These are phyloP conservation scores for Manis pentadactyla DNA, from an alignment of 2,797 vertebrate species.

Conservation along the genomic window DNA sequence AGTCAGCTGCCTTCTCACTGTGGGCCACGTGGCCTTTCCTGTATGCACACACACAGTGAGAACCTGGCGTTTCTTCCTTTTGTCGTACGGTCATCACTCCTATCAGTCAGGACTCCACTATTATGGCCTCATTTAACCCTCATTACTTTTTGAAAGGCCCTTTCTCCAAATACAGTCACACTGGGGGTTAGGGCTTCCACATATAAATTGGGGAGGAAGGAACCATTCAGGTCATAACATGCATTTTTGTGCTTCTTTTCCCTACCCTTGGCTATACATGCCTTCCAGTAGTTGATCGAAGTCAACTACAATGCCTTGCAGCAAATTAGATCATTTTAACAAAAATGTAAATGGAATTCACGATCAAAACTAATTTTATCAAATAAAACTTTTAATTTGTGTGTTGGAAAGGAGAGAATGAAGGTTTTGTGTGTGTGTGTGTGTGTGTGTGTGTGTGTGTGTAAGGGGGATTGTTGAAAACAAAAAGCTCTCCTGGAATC, in stretches of 20 bases:
- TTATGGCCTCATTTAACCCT: background rate
- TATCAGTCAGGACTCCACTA: background rate
- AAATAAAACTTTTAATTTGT: background rate
- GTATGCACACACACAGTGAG: background rate
- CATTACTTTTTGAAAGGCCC: background rate
- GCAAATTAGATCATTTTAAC: background rate
- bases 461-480: background rate
- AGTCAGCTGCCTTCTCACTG: fast-evolving
- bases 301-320: background rate
- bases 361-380: background rate
- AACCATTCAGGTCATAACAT: background rate
- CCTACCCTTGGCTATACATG: background rate
- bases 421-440: background rate
- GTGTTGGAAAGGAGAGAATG: background rate
- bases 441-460: background rate
- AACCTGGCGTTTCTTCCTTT: background rate
- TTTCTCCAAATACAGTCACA: background rate
- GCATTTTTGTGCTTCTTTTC: background rate
- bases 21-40: background rate
- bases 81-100: background rate
- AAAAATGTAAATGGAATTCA: background rate
- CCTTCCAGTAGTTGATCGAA: background rate
- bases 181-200: background rate
- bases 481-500: background rate
- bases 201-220: fast-evolving